Evolutionary conservation across 1,140 invertebrate genomes (phyloP).

Genomic region (Eciton burchellii): DNA sequence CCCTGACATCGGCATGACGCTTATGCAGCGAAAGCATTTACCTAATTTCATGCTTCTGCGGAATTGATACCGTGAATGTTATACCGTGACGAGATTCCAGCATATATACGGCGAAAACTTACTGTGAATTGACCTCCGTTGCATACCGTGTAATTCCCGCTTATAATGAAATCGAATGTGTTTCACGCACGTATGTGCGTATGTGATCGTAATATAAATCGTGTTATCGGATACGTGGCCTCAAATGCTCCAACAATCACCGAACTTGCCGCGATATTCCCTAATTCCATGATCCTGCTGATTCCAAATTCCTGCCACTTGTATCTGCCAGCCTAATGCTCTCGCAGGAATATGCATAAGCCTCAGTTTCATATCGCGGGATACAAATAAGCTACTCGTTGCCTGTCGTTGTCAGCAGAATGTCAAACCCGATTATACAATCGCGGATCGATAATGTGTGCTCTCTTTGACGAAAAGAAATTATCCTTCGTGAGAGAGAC

Average conservation of each 20-base stretch:
- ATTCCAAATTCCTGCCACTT: not conserved
- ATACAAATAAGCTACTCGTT: not conserved
- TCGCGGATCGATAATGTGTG: not conserved
- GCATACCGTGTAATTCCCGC: slow-evolving; percentile 15
- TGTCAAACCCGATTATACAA: not conserved
- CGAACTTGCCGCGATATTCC: not conserved
- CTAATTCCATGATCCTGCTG: not conserved
- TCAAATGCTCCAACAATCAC: not conserved
- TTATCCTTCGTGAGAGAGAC: slow-evolving; percentile 6
- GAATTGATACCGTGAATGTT: slow-evolving; percentile 13
- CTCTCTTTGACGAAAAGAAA: not conserved
- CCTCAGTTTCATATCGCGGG: not conserved
- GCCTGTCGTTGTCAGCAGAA: not conserved
- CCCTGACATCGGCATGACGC: not conserved
- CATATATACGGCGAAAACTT: slow-evolving; percentile 9
- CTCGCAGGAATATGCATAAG: not conserved
- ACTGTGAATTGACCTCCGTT: slow-evolving; percentile 24
- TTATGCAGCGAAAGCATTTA: slow-evolving; percentile 15
- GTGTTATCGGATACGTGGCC: slow-evolving; percentile 10
- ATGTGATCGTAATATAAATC: slow-evolving; percentile 5
- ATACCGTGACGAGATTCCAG: not conserved
- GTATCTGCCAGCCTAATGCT: not conserved
- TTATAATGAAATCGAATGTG: slow-evolving; percentile 13
- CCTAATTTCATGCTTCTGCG: not conserved
- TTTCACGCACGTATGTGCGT: not conserved